Base-by-base conservation (phyloP, 2,113 vertebrate genomes). In the Ictalurus furcatus region DNA sequence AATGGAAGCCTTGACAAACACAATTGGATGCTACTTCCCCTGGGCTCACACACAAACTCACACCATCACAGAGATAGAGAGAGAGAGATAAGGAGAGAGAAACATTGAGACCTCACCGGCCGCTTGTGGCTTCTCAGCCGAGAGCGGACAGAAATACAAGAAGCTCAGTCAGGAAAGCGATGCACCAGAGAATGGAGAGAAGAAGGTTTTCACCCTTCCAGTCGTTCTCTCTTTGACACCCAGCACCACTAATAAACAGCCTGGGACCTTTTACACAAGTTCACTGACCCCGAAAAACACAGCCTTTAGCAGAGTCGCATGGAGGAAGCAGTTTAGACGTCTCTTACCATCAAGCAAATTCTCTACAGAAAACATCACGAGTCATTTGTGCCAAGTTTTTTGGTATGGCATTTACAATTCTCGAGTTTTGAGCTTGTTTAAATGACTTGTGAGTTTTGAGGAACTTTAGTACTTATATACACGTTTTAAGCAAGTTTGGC, bases 1-100 rank as follows among this genome's bases (percentile, higher is more conserved):
- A 96, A 97, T 95, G 95, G 97, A 95, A 95, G 96, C 95, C 97
- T 97, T 96, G 97, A 98, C 97, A 98, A 98, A 98, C 96, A 95
- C 95, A 97, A 97, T 96, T 96, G 95, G 96, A 97, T 97, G 95
- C 95, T 94, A 91, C 94, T 95, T 97, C 97, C 97, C 96, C 92
- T 90, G 96, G 96, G 97, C 96, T 95, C 94, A 92, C 93, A 94
- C 95, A 94, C 92, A 83, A 13, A 88, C 71, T 34, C 56, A 85
- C 71, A 76, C 88, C 23, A 48, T 34, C 44, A 87, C 30, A 71
- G 7, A 83, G 9, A 84, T 54, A 87, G 58, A 84, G 28, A 87
- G 21, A 52, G 48, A 52, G 48, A 52, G 48, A 52, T 9, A 52
- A 2, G 1, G 48, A 52, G 48, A 52, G 48, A 52, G 48, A 52